A percentile compares a stretch with the other conserved stretches of the same genome.
Evolutionary conservation across 2,888 invertebrate species (phyloP).

Genomic region (Habroteleia sp.): DNA sequence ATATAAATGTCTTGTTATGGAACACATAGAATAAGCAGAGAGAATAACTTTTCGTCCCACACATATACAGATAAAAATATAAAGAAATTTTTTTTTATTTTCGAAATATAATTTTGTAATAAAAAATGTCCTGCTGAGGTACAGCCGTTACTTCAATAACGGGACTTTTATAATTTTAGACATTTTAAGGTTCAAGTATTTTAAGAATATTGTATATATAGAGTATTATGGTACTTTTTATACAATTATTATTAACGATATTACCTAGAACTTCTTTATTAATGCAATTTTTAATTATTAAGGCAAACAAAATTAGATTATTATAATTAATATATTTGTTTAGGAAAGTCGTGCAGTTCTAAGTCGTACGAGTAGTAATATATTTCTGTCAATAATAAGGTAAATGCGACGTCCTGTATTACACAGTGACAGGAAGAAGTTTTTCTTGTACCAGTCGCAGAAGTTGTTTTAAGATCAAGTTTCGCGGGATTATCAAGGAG

Average conservation of each 20-base stretch:
- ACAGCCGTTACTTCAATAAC: constrained; percentile 4
- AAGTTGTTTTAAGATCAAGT: constrained; percentile 59
- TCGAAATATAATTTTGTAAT: constrained; percentile 19
- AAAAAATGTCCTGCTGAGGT: constrained; percentile 13
- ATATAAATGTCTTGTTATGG: too few species aligned
- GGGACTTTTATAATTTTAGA: constrained; percentile 14
- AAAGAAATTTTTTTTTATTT: constrained; percentile 5
- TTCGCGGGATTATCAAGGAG: constrained; percentile 56
- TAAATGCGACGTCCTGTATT: constrained; percentile 36
- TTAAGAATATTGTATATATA: background rate
- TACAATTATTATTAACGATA: too few species aligned
- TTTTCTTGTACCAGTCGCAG: constrained; percentile 31
- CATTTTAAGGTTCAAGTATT: background rate
- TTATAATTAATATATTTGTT: too few species aligned
- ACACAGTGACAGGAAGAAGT: constrained; percentile 42
- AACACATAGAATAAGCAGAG: too few species aligned
- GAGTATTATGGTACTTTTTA: too few species aligned
- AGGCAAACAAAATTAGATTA: too few species aligned
- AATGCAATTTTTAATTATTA: too few species aligned
- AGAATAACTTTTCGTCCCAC: too few species aligned
- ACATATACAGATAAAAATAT: background rate
- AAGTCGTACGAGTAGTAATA: constrained; percentile 8
- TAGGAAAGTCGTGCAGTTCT: background rate
- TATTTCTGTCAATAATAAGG: constrained; percentile 50
- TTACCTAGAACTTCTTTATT: too few species aligned